Evolutionary conservation across 2,797 vertebrate genomes (phyloP), one percentile per base, ranked within the genome.

Genomic region (Acanthurus tractus): DNA sequence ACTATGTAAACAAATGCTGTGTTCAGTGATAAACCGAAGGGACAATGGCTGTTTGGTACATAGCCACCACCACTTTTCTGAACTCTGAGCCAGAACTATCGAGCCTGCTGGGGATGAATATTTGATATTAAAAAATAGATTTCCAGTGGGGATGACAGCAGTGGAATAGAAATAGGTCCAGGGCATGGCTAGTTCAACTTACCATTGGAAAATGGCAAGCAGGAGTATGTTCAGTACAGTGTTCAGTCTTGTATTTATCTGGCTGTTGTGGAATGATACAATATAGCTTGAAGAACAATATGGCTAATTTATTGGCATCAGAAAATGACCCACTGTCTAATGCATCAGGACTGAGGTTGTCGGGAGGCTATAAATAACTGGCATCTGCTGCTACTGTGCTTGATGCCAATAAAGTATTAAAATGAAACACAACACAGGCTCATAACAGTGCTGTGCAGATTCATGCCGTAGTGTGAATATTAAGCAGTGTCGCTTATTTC

Each of bases 401-500:
- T 56, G 64, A 82, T 75, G 62, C 74, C 52, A 83, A 71, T 84
- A 55, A 81, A 79, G 55, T 70, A 88, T 70, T 82, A 77, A 77
- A 90, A 76, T 86, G 64, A 81, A 88, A 86, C 68, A 56, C 70
- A 77, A 69, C 77, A 48, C 58, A 57, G 64, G 58, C 71, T 71
- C 63, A 58, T 79, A 85, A 87, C 90, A 84, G 52, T 22, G 83
- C 68, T 67, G 74, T 48, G 72, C 74, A 84, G 89, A 93, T 91
- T 91, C 84, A 92, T 85, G 61, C 25, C n/a, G 15, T 59, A 8
- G 66, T 78, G 81, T 91, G 90, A 91, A 89, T 90, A 88, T 91
- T 88, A 87, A 88, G 58, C 25, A 4, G 29, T 65, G 61, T 71
- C 78, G 81, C 74, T 86, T 89, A 80, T 88, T 92, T 92, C 81